Base-by-base conservation (phyloP, 1,140 invertebrate species). In the Plectrocnemia conspersa region DNA sequence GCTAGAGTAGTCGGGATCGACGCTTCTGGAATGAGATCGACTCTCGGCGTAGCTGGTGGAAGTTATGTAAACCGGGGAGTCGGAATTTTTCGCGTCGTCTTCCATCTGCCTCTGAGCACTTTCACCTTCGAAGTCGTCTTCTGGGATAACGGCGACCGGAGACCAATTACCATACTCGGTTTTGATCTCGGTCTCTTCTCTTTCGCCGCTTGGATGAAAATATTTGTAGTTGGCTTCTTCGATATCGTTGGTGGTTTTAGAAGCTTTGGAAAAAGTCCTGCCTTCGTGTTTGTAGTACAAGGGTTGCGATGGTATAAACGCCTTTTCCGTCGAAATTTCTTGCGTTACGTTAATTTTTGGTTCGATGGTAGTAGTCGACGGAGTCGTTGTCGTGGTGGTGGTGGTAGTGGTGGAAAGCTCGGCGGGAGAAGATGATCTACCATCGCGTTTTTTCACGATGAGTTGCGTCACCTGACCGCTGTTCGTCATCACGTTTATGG, bases 391-490 rank as follows among this genome's bases (percentile, higher is more conserved):
- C 6, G 46, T 42, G 10, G 57, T 72, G 1, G 69, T 71, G 9
- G 70, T 67, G n/a, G 66, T 56, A 21, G 54, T 35, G 6, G 68
- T 68, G 0, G 69, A 67, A 42, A 27, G 4, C 7, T 35, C 13
- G 16, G n/a, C 13, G 5, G 23, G 16, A 3, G 41, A 32, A 32
- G 40, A 38, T 3, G 56, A 45, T 53, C 69, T 73, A 15, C 47
- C 57, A 44, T 83, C 83, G 50, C 81, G 80, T 65, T 85, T 82
- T 65, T 88, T 89, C 1, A 91, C 85, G 25, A 89, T 82, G 9
- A 89, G 69, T 54, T 86, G 86, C 0, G 87, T 84, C 1, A 87
- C 64, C 36, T 82, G 83, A 7, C 88, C 88, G 10, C 82, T 80
- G 63, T 80, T 82, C 0, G 85, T 86, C 50, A 82, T 78, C 0